Evolutionary conservation across 2,888 invertebrate species (phyloP).

Genomic region (Sinotaia quadrata): DNA sequence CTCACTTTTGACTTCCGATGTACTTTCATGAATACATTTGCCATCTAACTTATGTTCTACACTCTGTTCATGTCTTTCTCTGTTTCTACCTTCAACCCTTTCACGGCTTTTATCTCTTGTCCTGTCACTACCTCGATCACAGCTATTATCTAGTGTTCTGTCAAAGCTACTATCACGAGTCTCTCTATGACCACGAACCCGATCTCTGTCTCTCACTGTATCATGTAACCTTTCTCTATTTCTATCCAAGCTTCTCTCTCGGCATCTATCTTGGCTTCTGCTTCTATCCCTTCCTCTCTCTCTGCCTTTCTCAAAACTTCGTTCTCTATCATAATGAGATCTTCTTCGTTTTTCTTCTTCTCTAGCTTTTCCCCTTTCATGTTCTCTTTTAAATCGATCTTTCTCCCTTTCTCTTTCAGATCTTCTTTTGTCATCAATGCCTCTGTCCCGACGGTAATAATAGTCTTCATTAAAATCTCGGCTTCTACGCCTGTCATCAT

Average conservation of each 20-base stretch:
- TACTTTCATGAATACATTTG: no score
- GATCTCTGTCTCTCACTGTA: slow-evolving; percentile 22
- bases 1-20: no score
- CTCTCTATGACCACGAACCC: slow-evolving; percentile 28
- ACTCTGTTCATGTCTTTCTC: slow-evolving; percentile 6
- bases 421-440: slow-evolving; percentile 5
- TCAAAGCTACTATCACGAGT: slow-evolving; percentile 22
- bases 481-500: slow-evolving; percentile 30
- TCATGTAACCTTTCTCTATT: slow-evolving; percentile 16
- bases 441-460: slow-evolving; percentile 22
- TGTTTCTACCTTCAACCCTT: slow-evolving; percentile 18
- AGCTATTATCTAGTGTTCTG: slow-evolving; percentile 15
- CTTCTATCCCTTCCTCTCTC: slow-evolving; percentile 32
- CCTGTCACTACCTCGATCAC: slow-evolving; percentile 1
- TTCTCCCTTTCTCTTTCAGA: slow-evolving; percentile 30
- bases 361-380: slow-evolving; percentile 33
- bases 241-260: slow-evolving; percentile 14
- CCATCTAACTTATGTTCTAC: no score
- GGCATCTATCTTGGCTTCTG: slow-evolving; percentile 29
- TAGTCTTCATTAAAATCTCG: slow-evolving; percentile 26
- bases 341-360: slow-evolving; percentile 27
- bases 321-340: slow-evolving; percentile 22
- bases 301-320: slow-evolving; percentile 30
- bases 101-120: slow-evolving; percentile 15
- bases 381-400: slow-evolving; percentile 26